Conservation (phyloP, 2,797 vertebrate species). For the Manis crassicaudata region DNA sequence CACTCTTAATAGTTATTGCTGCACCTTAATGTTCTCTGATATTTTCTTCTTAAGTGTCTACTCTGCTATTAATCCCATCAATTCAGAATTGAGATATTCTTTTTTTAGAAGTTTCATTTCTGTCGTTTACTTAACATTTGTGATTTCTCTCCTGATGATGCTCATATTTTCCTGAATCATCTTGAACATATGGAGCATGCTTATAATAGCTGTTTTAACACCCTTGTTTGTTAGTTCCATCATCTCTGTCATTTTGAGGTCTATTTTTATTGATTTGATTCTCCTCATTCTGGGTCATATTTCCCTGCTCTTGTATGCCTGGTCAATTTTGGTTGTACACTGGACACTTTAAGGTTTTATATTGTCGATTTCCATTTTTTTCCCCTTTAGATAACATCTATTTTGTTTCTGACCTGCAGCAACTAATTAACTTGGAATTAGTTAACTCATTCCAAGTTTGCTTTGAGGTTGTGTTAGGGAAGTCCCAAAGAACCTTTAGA, state of each 20-base stretch:
- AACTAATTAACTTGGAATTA: background rate
- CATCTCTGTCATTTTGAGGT: background rate
- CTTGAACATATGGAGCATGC: background rate
- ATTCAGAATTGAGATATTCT: background rate
- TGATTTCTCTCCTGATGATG: background rate
- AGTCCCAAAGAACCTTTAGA: background rate
- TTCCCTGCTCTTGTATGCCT: background rate
- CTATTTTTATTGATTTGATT: background rate
- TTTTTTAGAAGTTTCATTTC: background rate
- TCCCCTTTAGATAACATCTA: background rate
- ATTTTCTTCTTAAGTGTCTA: background rate
- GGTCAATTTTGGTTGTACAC: background rate
- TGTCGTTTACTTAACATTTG: background rate
- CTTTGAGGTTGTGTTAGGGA: background rate
- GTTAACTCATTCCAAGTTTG: background rate
- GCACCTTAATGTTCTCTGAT: background rate
- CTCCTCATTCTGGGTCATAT: background rate
- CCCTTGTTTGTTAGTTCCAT: background rate
- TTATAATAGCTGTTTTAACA: background rate
- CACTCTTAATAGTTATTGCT: background rate
- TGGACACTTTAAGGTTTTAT: background rate
- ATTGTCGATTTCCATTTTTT: background rate
- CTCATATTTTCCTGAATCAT: background rate
- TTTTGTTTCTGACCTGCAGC: background rate
- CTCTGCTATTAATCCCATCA: background rate